These are phyloP conservation scores for Rhinoraja longicauda DNA, from an alignment of 2,797 vertebrate species.

Conservation along the genomic window DNA sequence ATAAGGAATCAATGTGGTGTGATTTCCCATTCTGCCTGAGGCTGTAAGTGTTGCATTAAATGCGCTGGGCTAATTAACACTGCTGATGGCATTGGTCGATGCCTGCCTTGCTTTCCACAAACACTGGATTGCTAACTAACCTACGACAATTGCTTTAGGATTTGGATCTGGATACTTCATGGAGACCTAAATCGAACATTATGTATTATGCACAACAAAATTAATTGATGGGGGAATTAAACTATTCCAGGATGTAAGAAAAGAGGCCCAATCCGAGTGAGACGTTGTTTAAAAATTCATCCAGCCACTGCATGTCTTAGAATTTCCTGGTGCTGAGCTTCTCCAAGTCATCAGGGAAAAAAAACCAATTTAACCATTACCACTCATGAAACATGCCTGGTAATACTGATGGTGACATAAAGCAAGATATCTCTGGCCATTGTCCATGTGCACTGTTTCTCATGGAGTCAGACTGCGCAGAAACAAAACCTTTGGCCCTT, in stretches of 20 bases:
- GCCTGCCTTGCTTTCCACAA: not conserved
- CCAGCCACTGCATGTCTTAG: not conserved
- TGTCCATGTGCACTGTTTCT: not conserved
- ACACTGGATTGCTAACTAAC: not conserved
- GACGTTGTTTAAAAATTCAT: not conserved
- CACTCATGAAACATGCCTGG: not conserved
- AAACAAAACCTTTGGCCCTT: too few species aligned
- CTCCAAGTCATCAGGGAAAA: not conserved
- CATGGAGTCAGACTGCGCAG: too few species aligned
- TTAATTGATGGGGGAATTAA: not conserved
- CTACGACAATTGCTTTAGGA: not conserved
- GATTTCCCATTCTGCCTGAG: conserved; percentile 7
- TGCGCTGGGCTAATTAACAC: not conserved
- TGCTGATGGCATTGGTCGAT: not conserved
- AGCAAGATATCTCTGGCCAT: not conserved
- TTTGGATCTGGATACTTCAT: not conserved
- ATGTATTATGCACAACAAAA: conserved; percentile 1
- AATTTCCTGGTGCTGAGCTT: not conserved
- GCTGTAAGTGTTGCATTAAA: not conserved
- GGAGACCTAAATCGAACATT: not conserved
- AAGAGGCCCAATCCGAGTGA: not conserved
- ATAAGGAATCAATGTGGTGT: not conserved
- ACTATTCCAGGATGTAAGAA: not conserved
- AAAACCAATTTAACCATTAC: not conserved
- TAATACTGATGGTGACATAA: not conserved